Conservation (phyloP, 2,888 invertebrate genomes). For the Disparrhopalites patrizii region DNA sequence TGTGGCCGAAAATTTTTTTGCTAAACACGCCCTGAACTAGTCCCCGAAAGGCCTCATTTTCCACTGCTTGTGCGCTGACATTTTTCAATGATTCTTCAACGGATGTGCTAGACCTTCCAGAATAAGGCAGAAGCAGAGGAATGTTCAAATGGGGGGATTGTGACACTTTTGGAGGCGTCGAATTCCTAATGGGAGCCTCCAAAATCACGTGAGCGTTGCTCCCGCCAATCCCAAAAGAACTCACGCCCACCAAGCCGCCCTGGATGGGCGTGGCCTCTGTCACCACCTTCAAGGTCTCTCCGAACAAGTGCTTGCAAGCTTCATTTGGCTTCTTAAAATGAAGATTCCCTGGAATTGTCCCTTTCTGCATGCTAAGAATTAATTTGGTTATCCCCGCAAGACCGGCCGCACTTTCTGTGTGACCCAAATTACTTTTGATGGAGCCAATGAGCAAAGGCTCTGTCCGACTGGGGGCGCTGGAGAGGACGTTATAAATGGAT, state of each 20-base stretch:
- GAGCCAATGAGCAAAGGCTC: slow-evolving; percentile 84
- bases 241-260: slow-evolving; percentile 56
- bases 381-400: slow-evolving; percentile 57
- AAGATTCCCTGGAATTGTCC: slow-evolving; percentile 49
- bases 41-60: slow-evolving; percentile 8
- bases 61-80: slow-evolving; percentile 21
- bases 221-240: slow-evolving; percentile 61
- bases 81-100: slow-evolving; percentile 50
- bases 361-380: slow-evolving; percentile 49
- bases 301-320: background rate
- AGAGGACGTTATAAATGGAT: slow-evolving; percentile 85
- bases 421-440: slow-evolving; percentile 59
- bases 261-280: slow-evolving; percentile 55
- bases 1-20: slow-evolving; percentile 52
- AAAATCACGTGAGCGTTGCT: slow-evolving; percentile 54
- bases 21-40: slow-evolving; percentile 50
- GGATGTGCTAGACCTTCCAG: slow-evolving; percentile 55
- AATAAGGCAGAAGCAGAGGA: slow-evolving; percentile 52
- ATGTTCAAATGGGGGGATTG: slow-evolving; percentile 31
- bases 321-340: slow-evolving; percentile 47
- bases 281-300: slow-evolving; percentile 61
- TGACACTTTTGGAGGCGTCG: slow-evolving; percentile 56
- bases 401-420: slow-evolving; percentile 55
- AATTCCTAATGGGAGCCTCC: slow-evolving; percentile 52
- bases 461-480: slow-evolving; percentile 62